phyloP scores from a whole-genome alignment of 2,888 invertebrate species.

The Dorcus hopei region DNA sequence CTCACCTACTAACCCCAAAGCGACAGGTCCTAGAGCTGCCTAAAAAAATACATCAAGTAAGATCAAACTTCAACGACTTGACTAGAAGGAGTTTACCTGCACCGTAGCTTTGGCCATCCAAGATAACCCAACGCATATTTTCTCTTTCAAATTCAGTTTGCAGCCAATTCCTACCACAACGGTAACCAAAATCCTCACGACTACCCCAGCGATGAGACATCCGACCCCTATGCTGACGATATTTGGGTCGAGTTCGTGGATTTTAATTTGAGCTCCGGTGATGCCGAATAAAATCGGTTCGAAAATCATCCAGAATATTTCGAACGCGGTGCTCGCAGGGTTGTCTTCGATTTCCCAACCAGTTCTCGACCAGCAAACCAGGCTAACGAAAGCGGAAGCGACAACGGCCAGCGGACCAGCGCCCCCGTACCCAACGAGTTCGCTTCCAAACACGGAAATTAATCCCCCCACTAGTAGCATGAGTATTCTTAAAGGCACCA shows the following conservation, averaged over 20 bases:
- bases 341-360: conserved; percentile 87
- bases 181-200: conserved; percentile 67
- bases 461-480: conserved; percentile 79
- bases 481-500: conserved; percentile 75
- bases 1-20: conserved; percentile 61
- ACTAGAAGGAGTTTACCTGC: conserved; percentile 57
- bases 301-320: conserved; percentile 93
- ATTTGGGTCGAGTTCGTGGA: conserved; percentile 66
- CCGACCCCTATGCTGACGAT: conserved; percentile 69
- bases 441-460: conserved; percentile 83
- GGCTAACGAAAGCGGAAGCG: conserved; percentile 77
- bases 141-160: conserved; percentile 82
- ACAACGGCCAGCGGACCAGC: conserved; percentile 82
- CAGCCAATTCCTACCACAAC: conserved; percentile 70
- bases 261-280: conserved; percentile 86
- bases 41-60: conserved; percentile 40
- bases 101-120: conserved; percentile 99
- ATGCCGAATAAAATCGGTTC: conserved; percentile 92
- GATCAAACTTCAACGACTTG: neutral
- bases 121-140: conserved; percentile 83
- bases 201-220: conserved; percentile 63
- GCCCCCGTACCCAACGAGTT: conserved; percentile 70
- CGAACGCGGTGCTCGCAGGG: conserved; percentile 83
- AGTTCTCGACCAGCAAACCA: conserved; percentile 76
- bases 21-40: conserved; percentile 80